Evolutionary conservation across 2,113 vertebrate genomes (phyloP), one percentile per base, ranked within the genome.

Genomic region (Crocuta crocuta): DNA sequence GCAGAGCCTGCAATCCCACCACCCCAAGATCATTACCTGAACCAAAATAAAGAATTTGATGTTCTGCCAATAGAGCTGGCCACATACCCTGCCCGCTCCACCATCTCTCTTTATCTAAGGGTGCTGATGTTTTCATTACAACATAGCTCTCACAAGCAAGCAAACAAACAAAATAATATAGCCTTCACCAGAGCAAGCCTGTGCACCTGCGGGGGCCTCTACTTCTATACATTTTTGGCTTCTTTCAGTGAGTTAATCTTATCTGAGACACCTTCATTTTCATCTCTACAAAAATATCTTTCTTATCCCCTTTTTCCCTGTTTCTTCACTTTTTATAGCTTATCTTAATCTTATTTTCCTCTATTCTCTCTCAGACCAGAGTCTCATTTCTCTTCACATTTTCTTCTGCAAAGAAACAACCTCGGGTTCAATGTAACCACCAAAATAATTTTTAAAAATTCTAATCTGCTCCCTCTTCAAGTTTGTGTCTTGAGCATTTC

Each of bases 121-220:
- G 35, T 73, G 83, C 50, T 45, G 5, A 55, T 85, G n/a, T 96
- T 84, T 78, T 24, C 11, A 50, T 86, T 33, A 53, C 7, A 79
- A 24, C 23, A 43, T 1, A 94, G 9, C 10, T 91, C 91, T 9
- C 26, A 48, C 21, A 61, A 61, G 21, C 21, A 21, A 61, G 17
- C 19, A 21, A 61, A 61, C 8, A 21, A 61, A 23, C 58, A 61
- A 61, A 61, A 61, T 5, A 82, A 31, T 33, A 35, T 1, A 94
- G 7, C 8, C 91, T 93, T 11, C 33, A 48, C 16, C 35, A 9
- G 13, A 50, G 66, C 58, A 68, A 33, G 21, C 9, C 10, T 43
- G 16, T 35, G 2, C 0, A 2, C 7, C 21, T 0, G 28, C 0
- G 48, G 35, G 1, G 11, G 31, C 15, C 45, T 10, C 45, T 73